Evolutionary conservation across 2,797 vertebrate genomes (phyloP).

Genomic region (Sitta carolinensis): DNA sequence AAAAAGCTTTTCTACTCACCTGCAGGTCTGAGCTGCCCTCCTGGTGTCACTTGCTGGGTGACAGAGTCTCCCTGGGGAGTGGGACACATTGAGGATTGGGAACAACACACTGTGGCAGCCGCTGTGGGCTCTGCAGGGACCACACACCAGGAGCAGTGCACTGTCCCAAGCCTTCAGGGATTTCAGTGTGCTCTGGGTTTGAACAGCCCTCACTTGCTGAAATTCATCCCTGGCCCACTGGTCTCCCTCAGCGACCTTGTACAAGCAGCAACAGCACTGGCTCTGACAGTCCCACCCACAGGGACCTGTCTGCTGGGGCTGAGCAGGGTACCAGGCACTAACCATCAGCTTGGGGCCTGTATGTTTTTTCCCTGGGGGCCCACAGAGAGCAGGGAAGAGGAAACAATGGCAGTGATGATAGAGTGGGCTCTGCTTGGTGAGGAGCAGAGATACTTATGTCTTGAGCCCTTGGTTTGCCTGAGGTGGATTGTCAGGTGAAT

Average conservation of each 20-base stretch:
- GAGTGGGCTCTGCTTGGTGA: not conserved
- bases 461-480: not conserved
- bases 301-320: not conserved
- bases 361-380: not conserved
- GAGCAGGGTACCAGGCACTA: not conserved
- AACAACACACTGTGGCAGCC: not conserved
- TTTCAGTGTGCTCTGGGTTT: not conserved
- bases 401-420: not conserved
- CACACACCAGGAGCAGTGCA: not conserved
- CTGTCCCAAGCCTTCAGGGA: not conserved
- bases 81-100: not conserved
- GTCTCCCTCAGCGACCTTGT: not conserved
- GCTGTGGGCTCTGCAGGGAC: not conserved
- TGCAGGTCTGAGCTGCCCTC: not conserved
- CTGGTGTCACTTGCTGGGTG: not conserved
- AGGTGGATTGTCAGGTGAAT: not conserved
- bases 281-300: not conserved
- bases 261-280: not conserved
- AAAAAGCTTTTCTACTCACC: not conserved
- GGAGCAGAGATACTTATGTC: not conserved
- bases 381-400: not conserved
- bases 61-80: not conserved
- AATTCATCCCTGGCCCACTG: rapidly evolving
- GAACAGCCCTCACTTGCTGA: not conserved
- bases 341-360: not conserved